These are phyloP conservation scores for Gari tellinella DNA, from an alignment of 2,888 invertebrate genomes.

Conservation along the genomic window DNA sequence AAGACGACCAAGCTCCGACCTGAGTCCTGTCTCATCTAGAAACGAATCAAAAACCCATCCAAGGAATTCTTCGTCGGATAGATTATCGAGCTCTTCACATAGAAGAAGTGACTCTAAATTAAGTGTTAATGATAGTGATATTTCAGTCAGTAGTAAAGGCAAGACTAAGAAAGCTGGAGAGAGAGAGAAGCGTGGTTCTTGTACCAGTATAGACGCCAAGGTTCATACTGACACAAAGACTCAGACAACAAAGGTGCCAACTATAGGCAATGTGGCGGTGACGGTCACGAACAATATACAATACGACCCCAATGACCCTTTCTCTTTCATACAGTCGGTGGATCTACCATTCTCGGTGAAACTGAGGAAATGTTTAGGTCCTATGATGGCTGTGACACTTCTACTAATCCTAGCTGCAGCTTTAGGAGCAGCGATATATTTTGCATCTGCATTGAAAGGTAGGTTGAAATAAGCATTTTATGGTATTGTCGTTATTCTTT, in stretches of 20 bases:
- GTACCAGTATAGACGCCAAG: slow-evolving; percentile 37
- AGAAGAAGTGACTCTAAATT: slow-evolving; percentile 36
- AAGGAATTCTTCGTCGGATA: slow-evolving; percentile 1
- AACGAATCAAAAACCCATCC: background rate
- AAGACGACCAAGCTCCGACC: slow-evolving; percentile 3
- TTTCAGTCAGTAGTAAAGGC: slow-evolving; percentile 34
- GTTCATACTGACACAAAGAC: slow-evolving; percentile 18
- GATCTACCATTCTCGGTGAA: slow-evolving; percentile 63
- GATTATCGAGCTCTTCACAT: slow-evolving; percentile 12
- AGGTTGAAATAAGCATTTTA: slow-evolving; percentile 41
- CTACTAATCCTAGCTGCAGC: slow-evolving; percentile 69
- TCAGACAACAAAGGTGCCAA: slow-evolving; percentile 25
- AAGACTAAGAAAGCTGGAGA: slow-evolving; percentile 22
- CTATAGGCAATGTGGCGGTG: slow-evolving; percentile 58
- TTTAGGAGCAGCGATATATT: slow-evolving; percentile 75
- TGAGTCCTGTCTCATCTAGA: background rate
- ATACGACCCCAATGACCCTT: slow-evolving; percentile 64
- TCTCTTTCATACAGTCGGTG: slow-evolving; percentile 68
- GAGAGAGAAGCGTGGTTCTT: slow-evolving; percentile 31
- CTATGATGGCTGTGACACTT: slow-evolving; percentile 67
- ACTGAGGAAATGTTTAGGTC: slow-evolving; percentile 65
- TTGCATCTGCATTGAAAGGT: slow-evolving; percentile 76
- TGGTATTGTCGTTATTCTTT: too few species aligned
- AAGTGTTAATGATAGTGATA: slow-evolving; percentile 55
- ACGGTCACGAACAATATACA: slow-evolving; percentile 57